A percentile compares a stretch with the other conserved stretches of the same genome.
Evolutionary conservation across 2,113 vertebrate genomes (phyloP).

Genomic region (Eretmodus cyanostictus): DNA sequence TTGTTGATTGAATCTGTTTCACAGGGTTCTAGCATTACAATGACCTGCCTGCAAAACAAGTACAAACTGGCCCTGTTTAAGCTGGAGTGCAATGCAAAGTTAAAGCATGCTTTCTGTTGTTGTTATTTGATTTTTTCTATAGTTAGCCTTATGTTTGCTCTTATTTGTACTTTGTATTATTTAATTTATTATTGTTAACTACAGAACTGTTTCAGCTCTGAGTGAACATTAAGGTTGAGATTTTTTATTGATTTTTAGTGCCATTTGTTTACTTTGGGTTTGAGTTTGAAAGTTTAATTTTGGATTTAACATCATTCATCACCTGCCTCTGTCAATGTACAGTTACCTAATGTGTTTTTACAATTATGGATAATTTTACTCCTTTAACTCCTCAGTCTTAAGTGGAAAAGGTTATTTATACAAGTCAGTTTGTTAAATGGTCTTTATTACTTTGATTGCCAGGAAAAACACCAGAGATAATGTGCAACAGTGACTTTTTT

Average conservation of each 20-base stretch:
- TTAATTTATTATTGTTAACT: background rate
- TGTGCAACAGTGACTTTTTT: background rate
- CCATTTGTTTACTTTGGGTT: background rate
- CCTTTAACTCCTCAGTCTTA: background rate
- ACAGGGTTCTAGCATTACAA: background rate
- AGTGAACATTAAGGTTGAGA: background rate
- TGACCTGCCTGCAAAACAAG: background rate
- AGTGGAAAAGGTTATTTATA: background rate
- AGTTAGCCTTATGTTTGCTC: background rate
- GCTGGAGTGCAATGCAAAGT: background rate
- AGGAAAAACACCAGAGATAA: background rate
- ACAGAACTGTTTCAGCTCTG: background rate
- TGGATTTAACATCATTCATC: background rate
- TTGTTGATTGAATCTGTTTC: background rate
- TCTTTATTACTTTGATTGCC: background rate
- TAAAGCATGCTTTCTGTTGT: background rate
- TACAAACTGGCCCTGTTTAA: background rate
- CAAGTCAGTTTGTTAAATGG: background rate
- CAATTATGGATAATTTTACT: background rate
- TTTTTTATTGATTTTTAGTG: background rate
- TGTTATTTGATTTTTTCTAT: background rate
- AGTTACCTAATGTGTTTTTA: background rate
- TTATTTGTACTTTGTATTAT: background rate
- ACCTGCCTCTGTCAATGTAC: background rate
- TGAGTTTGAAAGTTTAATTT: background rate